phyloP scores from a whole-genome alignment of 2,888 invertebrate genomes.

The Allygus modestus region DNA sequence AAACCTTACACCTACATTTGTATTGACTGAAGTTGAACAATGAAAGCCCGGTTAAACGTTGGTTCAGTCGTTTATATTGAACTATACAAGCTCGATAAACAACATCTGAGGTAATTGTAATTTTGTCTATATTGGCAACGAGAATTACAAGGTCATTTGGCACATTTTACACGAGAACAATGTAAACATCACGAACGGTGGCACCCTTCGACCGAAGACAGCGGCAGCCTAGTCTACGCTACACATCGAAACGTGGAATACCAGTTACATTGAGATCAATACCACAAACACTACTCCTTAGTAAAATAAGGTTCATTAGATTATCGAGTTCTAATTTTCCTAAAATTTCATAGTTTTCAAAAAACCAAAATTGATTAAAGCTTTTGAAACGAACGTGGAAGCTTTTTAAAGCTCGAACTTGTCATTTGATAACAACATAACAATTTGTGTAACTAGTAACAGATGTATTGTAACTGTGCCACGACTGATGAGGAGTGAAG shows the following conservation, averaged over 20 bases:
- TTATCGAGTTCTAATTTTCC: not conserved
- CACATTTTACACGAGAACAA: conserved; percentile 27
- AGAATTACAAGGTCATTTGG: conserved; percentile 51
- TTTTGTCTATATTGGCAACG: conserved; percentile 38
- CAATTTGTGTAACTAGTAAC: too few species aligned
- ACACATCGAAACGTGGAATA: not conserved
- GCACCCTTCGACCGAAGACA: not conserved
- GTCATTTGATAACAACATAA: too few species aligned
- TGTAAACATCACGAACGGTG: not conserved
- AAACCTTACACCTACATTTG: conserved; percentile 44
- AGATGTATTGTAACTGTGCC: too few species aligned
- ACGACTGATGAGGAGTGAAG: too few species aligned
- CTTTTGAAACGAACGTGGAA: not conserved
- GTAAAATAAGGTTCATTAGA: not conserved
- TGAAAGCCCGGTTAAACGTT: conserved; percentile 46
- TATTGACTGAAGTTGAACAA: conserved; percentile 39
- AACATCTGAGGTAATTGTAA: conserved; percentile 37
- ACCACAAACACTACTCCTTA: not conserved
- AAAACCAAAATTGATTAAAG: not conserved
- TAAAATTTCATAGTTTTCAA: not conserved
- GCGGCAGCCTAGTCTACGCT: not conserved
- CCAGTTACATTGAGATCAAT: conserved; percentile 8
- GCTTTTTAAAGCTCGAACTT: not conserved
- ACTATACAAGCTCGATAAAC: conserved; percentile 47
- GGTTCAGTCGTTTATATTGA: conserved; percentile 40